Base-by-base conservation (phyloP, 1,140 invertebrate genomes). In the Drosophila rhopaloa region DNA sequence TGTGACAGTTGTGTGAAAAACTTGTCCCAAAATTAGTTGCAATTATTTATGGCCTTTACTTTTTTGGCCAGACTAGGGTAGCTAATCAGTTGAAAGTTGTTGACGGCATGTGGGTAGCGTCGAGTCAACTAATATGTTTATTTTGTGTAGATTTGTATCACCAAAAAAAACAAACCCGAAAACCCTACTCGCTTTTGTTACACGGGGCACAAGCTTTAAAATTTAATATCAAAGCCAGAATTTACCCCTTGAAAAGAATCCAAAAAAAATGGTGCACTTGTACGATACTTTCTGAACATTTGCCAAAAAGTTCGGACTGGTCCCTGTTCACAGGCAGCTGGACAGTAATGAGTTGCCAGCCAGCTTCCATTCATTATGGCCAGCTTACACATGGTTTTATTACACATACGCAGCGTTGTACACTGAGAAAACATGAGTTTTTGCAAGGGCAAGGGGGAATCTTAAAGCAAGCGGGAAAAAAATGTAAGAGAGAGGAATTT, bases 11-110 rank as follows among this genome's bases (percentile, higher is more conserved):
- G 37, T 62, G 55, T 50, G 55, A 54, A 44, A 57, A 76, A 80
- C 46, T 75, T 70, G 58, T 67, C 66, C 67, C 66, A 32, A 81
- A 84, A 84, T 85, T 84, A 84, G 82, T 78, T 81, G 62, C 81
- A 84, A 85, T 81, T 84, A 84, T 85, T 84, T 84, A 85, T 81
- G 82, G 47, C 73, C 73, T 65, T 65, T 68, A 50, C 63, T 77
- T 73, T 68, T 67, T 55, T 41, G 32, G 47, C 11, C 24, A 51
- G 19, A 16, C 16, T 5, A 35, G 44, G 61, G 47, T 46, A 54
- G 65, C 79, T 72, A 77, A 73, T 78, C 61, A 79, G 63, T 67
- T 57, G 65, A 71, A 40, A 57, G 65, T 68, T 46, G 66, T 13
- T 55, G 48, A 46, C 46, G 61, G 27, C 63, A 35, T 71, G 63